Evolutionary conservation across 2,888 invertebrate genomes (phyloP).

Genomic region (Ceratothoa steindachneri): DNA sequence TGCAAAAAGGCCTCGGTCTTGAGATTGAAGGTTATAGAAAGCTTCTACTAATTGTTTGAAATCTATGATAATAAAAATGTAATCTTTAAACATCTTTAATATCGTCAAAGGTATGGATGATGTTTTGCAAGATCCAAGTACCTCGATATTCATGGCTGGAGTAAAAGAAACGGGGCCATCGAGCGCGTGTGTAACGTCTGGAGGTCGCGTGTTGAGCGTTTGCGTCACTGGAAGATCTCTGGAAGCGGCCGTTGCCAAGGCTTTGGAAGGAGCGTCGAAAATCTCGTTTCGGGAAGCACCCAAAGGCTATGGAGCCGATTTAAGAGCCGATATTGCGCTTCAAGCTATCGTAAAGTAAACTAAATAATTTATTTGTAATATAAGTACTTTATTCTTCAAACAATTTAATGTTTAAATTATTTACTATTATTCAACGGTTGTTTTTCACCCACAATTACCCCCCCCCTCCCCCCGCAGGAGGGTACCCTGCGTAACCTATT

Average conservation of each 20-base stretch:
- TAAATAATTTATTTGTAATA: too few species aligned
- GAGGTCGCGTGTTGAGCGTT: constrained; percentile 69
- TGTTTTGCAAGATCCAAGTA: constrained; percentile 51
- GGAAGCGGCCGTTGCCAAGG: constrained; percentile 19
- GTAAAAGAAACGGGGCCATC: constrained; percentile 59
- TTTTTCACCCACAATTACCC: too few species aligned
- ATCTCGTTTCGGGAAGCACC: constrained; percentile 64
- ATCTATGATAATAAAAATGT: too few species aligned
- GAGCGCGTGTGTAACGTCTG: constrained; percentile 79
- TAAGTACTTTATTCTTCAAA: too few species aligned
- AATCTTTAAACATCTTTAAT: too few species aligned
- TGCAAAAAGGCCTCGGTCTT: background rate
- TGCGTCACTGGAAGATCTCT: constrained; percentile 10
- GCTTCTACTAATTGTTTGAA: background rate
- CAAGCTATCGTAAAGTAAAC: constrained; percentile 56
- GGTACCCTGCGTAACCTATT: too few species aligned
- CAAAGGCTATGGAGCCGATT: constrained; percentile 67
- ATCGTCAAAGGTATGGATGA: constrained; percentile 55
- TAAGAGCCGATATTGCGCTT: constrained; percentile 82
- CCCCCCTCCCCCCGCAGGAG: too few species aligned
- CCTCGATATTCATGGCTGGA: constrained; percentile 79
- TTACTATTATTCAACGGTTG: too few species aligned
- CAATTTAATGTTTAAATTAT: too few species aligned
- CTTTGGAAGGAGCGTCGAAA: constrained; percentile 61
- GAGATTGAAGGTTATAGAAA: background rate